Evolutionary conservation across 1,140 invertebrate species (phyloP), one percentile per base, ranked within the genome.

Genomic region (Drosophila baimaii): DNA sequence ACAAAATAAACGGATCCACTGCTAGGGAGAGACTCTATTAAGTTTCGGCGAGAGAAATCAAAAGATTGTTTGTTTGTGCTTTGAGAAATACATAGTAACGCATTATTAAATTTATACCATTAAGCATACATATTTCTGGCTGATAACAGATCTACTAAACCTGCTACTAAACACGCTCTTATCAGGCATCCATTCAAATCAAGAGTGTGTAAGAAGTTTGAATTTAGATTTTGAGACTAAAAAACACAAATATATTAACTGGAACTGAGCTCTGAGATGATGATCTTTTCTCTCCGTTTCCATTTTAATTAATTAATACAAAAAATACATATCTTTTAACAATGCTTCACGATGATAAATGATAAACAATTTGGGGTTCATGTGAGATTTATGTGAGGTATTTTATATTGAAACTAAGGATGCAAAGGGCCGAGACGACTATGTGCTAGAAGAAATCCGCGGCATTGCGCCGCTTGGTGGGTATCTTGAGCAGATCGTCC

Each of bases 401-500:
- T 31, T 7, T 19, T 19, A 13, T 10, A 33, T 43, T 23, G 37
- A 64, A 58, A 29, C 52, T 19, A 56, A 23, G 31, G 9, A 21
- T 19, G 25, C 25, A 49, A 9, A 8, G 6, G 13, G 17, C 7
- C 12, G 19, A 7, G 13, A 17, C 12, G 7, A 25, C 5, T 21
- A 49, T 27, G 10, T 41, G 35, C 64, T 86, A 91, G 61, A 92
- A 92, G 76, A 92, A 92, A 62, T 96, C 95, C 31, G 94, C 90
- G 5, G 95, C 95, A 83, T 93, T 94, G 77, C 94, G 93, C 78
- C 95, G 92, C 52, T 94, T 94, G 9, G 95, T 94, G n/a, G 97
- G 93, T 84, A 95, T 95, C 72, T 96, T 95, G 13, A 97, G 92
- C 29, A 97, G 93, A 93, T 97, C 95, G 90, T 97, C 96, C 9